Base-by-base conservation (phyloP, 2,888 invertebrate species). In the Liodrosophila aerea region DNA sequence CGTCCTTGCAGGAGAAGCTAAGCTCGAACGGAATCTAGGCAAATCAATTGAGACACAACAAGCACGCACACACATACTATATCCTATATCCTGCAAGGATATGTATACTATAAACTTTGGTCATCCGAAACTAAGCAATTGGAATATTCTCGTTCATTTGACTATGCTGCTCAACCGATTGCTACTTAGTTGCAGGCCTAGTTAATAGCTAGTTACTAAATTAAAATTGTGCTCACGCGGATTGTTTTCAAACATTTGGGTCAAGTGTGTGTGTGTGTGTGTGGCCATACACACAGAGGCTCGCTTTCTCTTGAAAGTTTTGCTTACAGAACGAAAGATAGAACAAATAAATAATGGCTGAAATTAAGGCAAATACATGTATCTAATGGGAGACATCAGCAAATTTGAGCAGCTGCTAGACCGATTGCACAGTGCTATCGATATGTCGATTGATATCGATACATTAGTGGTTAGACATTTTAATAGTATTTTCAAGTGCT, bases 401-500 rank as follows among this genome's bases (percentile, higher is more conserved):
- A 73, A 73, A 73, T 73, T 70, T 67, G 68, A 68, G 68, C 62
- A 39, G 58, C 40, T 73, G 73, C 53, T 34, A 44, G 41, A 67
- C 45, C 73, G 57, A 69, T 72, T 62, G 36, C 43, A 33, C 12
- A 31, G 33, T 56, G 44, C 34, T 59, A 59, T 56, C 60, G 62
- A 71, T 56, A 51, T 12, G 34, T 22, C 34, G n/a, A 22, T 33
- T 1, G 30, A 34, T 45, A 60, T 68, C 53, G 54, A 64, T 34
- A 52, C 40, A 44, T 63, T 16, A 22, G 39, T 65, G 43, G 39
- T 39, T 61, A 57, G 12, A 64, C 60, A 68, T 65, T 66, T 51
- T 18, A 56, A 49, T 64, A 59, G 39, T 39, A 66, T 75, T 87
- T 87, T 88, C 87, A 88, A 87, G 87, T 87, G 87, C 87, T 87